A percentile compares a stretch with the other conserved stretches of the same genome.
These are phyloP conservation scores for Dryadula phaetusa DNA, from an alignment of 2,888 invertebrate genomes.

Conservation along the genomic window DNA sequence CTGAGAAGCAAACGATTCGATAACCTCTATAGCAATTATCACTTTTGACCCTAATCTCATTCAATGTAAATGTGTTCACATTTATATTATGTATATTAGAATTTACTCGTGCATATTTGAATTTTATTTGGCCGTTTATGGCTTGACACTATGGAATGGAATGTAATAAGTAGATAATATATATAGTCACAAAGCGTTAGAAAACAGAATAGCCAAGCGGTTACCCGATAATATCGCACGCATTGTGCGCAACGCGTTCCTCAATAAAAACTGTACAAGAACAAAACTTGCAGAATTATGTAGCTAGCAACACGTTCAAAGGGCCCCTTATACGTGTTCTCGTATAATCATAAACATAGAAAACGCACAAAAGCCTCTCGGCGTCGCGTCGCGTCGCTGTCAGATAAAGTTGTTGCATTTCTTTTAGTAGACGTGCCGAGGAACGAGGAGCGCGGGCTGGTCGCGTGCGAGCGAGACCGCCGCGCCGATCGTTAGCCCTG, in stretches of 20 bases:
- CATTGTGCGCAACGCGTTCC: conserved; percentile 46
- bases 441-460: conserved; percentile 48
- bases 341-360: conserved; percentile 83
- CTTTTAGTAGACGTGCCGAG: conserved; percentile 72
- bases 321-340: conserved; percentile 80
- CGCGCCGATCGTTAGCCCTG: conserved; percentile 83
- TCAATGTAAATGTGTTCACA: conserved; percentile 13
- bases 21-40: conserved; percentile 21
- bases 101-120: background rate
- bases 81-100: background rate
- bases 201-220: conserved; percentile 24
- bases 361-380: conserved; percentile 84
- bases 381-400: conserved; percentile 78
- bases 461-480: conserved; percentile 66
- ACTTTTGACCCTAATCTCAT: conserved; percentile 17
- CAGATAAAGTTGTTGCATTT: conserved; percentile 83
- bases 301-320: conserved; percentile 74
- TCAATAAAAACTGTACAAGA: conserved; percentile 68
- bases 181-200: background rate
- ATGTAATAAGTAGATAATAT: background rate
- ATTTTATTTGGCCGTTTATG: background rate
- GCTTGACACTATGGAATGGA: background rate
- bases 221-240: conserved; percentile 40
- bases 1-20: conserved; percentile 18
- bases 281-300: conserved; percentile 70